These are phyloP conservation scores for Pterobdella sp. DNA, from an alignment of 2,888 invertebrate genomes.

Conservation along the genomic window DNA sequence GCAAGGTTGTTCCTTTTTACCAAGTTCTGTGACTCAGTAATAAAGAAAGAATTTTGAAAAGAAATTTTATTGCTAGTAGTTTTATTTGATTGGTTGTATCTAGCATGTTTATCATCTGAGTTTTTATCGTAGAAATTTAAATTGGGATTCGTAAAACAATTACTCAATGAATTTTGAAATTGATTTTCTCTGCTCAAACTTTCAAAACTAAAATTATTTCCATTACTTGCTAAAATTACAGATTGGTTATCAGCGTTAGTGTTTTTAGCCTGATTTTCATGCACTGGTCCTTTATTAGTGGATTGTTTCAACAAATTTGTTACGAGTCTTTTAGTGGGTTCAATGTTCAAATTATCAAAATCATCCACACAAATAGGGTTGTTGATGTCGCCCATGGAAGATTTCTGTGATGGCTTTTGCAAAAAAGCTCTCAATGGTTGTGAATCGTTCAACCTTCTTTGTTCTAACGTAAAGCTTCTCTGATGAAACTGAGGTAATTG, in stretches of 20 bases:
- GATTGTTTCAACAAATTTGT: background rate
- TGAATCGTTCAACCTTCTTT: background rate
- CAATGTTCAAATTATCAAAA: no score
- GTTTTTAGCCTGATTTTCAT: background rate
- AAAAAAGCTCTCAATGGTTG: background rate
- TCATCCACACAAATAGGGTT: conserved; percentile 21
- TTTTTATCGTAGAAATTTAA: background rate
- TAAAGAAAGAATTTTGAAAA: background rate
- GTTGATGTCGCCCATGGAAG: conserved; percentile 14
- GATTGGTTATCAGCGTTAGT: background rate
- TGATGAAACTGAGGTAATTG: background rate
- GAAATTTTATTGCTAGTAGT: background rate
- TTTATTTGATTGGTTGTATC: background rate
- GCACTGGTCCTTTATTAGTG: no score
- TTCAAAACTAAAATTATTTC: background rate
- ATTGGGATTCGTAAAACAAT: background rate
- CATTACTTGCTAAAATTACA: background rate
- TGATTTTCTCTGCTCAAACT: background rate
- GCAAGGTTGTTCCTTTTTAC: background rate
- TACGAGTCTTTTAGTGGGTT: no score
- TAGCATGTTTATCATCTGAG: background rate
- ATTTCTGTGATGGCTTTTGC: background rate
- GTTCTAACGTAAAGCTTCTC: background rate
- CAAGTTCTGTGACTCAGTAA: background rate
- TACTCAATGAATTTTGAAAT: background rate